Evolutionary conservation across 2,113 vertebrate genomes (phyloP), one percentile per base, ranked within the genome.

Genomic region (Fulica atra): DNA sequence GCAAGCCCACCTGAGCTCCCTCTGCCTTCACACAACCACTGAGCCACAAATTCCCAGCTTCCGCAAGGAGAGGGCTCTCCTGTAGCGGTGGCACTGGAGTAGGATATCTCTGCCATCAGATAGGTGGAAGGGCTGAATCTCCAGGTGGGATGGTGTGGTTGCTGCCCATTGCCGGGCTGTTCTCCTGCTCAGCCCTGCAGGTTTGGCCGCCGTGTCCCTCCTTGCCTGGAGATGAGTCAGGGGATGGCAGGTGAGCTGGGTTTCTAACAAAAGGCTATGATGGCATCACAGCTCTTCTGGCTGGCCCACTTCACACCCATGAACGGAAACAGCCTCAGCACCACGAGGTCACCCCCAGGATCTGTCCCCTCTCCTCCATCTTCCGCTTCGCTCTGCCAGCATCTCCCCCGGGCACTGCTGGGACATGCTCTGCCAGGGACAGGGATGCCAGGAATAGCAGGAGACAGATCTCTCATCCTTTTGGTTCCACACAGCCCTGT

Each of bases 391-490:
- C 50, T 23, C 80, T 93, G 80, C 93, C 92, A 81, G 85, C 81
- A 77, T 38, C 78, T 92, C 85, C 78, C 86, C 61, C 6, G 6
- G 86, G 83, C 89, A 63, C 86, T 89, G 90, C 94, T 78, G 1
- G 78, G 90, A 77, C 12, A 1, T 0, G 57, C 13, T 89, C 28
- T 97, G 95, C 96, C 83, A 91, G 94, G 88, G 81, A 95, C 81
- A 78, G 54, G 20, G 15, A 53, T 29, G 84, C 86, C 93, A 59
- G 91, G 91, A 96, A 93, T 72, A 94, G 95, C 80, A 69, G 61
- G 74, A 81, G 86, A 44, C 1, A 53, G 56, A 60, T 88, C 92
- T 91, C 76, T 96, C 81, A 81, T 93, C 56, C 61, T 48, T 31
- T 51, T 2, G 0, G 36, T 48, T 86, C 70, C 71, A 5, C 7